Percentiles rank a stretch among this genome's conserved stretches.
These are phyloP conservation scores for Lycaon pictus DNA, from an alignment of 2,113 vertebrate genomes.

Conservation along the genomic window DNA sequence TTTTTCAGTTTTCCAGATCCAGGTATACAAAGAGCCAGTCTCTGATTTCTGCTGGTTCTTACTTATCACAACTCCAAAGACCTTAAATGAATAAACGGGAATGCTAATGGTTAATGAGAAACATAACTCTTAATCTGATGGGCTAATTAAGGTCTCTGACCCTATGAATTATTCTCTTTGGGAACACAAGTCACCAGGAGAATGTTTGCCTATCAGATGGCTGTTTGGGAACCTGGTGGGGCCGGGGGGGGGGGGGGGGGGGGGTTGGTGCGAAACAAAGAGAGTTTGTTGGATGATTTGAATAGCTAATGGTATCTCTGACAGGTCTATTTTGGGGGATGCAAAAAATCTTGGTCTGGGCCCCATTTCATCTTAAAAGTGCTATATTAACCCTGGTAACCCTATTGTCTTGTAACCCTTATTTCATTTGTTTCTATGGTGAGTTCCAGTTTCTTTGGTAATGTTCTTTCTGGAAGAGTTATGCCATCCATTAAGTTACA, in stretches of 20 bases:
- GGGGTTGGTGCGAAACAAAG: background rate
- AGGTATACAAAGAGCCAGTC: background rate
- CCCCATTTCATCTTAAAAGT: background rate
- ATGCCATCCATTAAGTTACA: background rate
- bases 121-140: conserved; percentile 42
- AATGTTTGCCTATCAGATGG: background rate
- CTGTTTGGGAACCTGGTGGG: background rate
- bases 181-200: background rate
- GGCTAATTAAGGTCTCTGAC: background rate
- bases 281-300: background rate
- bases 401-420: background rate
- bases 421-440: background rate
- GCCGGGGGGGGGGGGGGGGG: no score
- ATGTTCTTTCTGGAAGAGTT: background rate
- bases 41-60: conserved; percentile 3
- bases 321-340: background rate
- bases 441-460: background rate
- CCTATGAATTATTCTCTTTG: background rate
- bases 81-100: conserved; percentile 40
- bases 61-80: background rate
- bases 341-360: background rate
- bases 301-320: background rate
- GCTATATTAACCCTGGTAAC: background rate
- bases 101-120: conserved; percentile 48
- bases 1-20: background rate